Evolutionary conservation across 2,888 invertebrate genomes (phyloP).

Genomic region (Baccha elongata): DNA sequence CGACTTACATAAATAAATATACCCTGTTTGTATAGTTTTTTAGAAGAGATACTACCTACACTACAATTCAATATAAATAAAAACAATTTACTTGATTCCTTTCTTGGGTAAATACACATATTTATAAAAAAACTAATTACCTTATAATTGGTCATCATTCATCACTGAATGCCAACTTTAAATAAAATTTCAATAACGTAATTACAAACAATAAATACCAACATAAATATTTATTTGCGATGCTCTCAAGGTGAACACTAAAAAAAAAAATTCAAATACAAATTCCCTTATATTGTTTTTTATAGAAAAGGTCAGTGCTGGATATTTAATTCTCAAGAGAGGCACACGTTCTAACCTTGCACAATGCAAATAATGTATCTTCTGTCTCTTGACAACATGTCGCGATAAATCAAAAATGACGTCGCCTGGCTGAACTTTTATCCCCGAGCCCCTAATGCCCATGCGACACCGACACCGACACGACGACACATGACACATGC

Average conservation of each 20-base stretch:
- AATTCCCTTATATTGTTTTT: background rate
- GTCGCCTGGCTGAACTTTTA: conserved; percentile 16
- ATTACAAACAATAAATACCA: conserved; percentile 18
- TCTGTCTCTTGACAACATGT: background rate
- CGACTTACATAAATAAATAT: too few relatives aligned
- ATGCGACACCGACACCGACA: too few relatives aligned
- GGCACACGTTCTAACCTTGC: conserved; percentile 7
- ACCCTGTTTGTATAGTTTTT: too few relatives aligned
- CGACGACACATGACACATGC: conserved; percentile 17
- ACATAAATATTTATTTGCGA: conserved; percentile 7
- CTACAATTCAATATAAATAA: too few relatives aligned
- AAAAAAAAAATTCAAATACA: background rate
- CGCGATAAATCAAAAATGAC: conserved; percentile 38
- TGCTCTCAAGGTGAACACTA: conserved; percentile 38
- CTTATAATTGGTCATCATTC: too few relatives aligned
- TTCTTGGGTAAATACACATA: too few relatives aligned
- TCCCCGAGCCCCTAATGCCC: too few relatives aligned
- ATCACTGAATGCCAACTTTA: background rate
- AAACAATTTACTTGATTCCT: too few relatives aligned
- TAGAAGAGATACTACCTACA: too few relatives aligned
- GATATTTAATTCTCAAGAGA: conserved; percentile 29
- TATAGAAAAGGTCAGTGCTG: conserved; percentile 23
- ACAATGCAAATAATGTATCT: conserved; percentile 44
- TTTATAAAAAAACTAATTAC: too few relatives aligned
- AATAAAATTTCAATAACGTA: conserved; percentile 36